Base-by-base conservation (phyloP, 53 echinoderm and acorn worm species). In the Luidia sarsii region DNA sequence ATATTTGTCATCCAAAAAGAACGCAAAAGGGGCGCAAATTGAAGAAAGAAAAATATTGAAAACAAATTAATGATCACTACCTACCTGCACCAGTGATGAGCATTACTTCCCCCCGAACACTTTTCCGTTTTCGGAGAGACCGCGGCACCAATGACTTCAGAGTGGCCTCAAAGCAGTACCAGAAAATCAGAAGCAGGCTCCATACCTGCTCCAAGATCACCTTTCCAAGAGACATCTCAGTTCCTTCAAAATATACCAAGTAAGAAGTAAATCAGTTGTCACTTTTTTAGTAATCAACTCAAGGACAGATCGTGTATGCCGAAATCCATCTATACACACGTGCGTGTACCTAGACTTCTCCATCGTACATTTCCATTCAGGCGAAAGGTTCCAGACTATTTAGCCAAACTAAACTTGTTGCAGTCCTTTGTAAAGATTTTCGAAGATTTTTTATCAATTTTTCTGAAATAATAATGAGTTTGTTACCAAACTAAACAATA, bases 51-150 rank as follows among this genome's bases (percentile, higher is more conserved):
- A n/a, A n/a, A n/a, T n/a, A n/a, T n/a, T n/a, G n/a, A n/a, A n/a
- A n/a, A n/a, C n/a, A n/a, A n/a, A n/a, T n/a, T n/a, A n/a, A 62
- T 19, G 6, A 38, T 2, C 43, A 66, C 2, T 11, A 45, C 19
- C 23, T 77, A 77, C 82, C 82, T 19, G 89, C 90, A 18, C 95
- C 95, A 3, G 95, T 95, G 48, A 95, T 55, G 29, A 95, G 88
- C 23, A 95, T 88, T 16, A 95, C 79, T n/a, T 95, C 95, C 31
- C 83, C 86, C 33, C 72, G 83, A 32, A 95, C 95, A 83, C 90
- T 88, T 33, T 95, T 95, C 30, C 62, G 72, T 41, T 32, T 69
- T 24, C 64, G 70, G 13, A 84, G 8, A 15, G 64, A 72, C n/a
- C 73, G 73, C 16, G 84, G 84, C 3, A 84, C 53, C 28, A 35